These are phyloP conservation scores for Sebastes fasciatus DNA, from an alignment of 2,113 vertebrate species.

Conservation along the genomic window DNA sequence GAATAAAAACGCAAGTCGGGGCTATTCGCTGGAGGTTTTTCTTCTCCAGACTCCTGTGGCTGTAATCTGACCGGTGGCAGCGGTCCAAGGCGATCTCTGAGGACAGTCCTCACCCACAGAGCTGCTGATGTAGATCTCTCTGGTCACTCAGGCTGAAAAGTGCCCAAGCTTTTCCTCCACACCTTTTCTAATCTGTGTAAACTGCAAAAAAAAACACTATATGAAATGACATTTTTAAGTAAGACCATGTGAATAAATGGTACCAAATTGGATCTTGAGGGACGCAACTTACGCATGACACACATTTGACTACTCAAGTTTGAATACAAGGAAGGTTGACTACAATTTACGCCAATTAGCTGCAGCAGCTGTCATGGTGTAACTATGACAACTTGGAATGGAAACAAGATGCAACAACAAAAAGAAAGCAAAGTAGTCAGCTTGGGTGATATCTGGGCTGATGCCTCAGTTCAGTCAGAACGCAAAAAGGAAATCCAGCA, in stretches of 20 bases:
- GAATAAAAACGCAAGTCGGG: conserved; percentile 19
- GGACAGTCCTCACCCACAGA: neutral
- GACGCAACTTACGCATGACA: neutral
- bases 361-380: neutral
- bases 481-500: too few relatives aligned
- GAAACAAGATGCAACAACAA: neutral
- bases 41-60: conserved; percentile 13
- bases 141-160: neutral
- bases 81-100: conserved; percentile 11
- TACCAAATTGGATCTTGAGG: neutral
- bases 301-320: neutral
- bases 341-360: neutral
- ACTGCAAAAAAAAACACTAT: neutral
- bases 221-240: neutral
- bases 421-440: neutral
- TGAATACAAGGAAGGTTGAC: neutral
- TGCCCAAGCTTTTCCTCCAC: neutral
- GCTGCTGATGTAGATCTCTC: conserved; percentile 24
- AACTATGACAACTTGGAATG: too few relatives aligned
- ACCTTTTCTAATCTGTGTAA: neutral
- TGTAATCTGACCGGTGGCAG: conserved; percentile 32
- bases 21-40: conserved; percentile 10
- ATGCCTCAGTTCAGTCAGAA: too few relatives aligned
- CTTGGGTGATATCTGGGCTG: too few relatives aligned
- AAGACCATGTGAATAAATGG: neutral